A percentile compares a stretch with the other conserved stretches of the same genome.
Evolutionary conservation across 2,888 invertebrate genomes (phyloP).

Genomic region (Eugnorisma glareosa): DNA sequence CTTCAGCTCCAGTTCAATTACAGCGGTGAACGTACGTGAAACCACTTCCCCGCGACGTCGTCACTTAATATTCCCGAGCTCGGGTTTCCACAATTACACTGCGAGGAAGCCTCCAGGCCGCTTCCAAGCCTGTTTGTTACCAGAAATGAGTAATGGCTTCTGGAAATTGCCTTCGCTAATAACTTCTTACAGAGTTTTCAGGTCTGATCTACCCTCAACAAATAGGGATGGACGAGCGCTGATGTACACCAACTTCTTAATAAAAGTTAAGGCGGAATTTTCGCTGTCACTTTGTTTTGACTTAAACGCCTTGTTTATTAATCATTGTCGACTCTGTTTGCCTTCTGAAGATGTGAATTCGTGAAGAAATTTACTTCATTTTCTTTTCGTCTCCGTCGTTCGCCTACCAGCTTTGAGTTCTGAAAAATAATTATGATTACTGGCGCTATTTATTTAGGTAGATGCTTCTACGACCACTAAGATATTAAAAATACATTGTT

Average conservation of each 20-base stretch:
- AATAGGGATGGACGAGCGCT: conserved; percentile 78
- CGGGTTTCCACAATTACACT: conserved; percentile 69
- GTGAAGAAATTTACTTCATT: conserved; percentile 43
- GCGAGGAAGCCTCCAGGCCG: conserved; percentile 54
- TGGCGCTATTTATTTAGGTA: conserved; percentile 10
- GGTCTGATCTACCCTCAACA: conserved; percentile 78
- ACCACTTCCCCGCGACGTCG: conserved; percentile 71
- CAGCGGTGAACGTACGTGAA: conserved; percentile 68
- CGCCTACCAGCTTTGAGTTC: conserved; percentile 28
- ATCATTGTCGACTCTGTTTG: conserved; percentile 64
- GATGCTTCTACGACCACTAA: background rate
- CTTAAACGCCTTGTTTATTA: conserved; percentile 72
- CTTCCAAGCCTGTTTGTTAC: conserved; percentile 74
- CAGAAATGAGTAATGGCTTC: conserved; percentile 86
- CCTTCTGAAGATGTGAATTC: conserved; percentile 53
- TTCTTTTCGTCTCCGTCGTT: conserved; percentile 28
- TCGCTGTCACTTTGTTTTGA: conserved; percentile 81
- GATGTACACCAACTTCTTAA: conserved; percentile 72
- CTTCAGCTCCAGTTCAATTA: conserved; percentile 70
- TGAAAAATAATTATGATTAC: conserved; percentile 31
- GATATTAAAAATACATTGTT: background rate
- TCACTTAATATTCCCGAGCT: conserved; percentile 72
- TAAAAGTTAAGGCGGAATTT: conserved; percentile 79
- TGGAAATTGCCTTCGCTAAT: conserved; percentile 86
- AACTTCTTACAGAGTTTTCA: conserved; percentile 85